Evolutionary conservation across 2,113 vertebrate species (phyloP).

Genomic region (Etheostoma cragini): DNA sequence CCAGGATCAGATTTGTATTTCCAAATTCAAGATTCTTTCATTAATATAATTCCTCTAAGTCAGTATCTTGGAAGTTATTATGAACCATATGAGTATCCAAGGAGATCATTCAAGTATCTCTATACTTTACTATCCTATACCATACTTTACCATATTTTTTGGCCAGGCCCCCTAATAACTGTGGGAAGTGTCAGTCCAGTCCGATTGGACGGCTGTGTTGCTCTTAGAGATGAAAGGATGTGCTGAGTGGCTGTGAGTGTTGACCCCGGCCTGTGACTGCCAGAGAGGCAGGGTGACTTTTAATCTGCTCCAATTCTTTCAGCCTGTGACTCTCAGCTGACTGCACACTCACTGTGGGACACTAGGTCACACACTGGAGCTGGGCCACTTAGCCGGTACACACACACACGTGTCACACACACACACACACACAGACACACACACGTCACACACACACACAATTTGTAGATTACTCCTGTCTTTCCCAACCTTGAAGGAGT

Average conservation of each 20-base stretch:
- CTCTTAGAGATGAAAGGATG: conserved; percentile 63
- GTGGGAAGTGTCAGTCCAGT: conserved; percentile 45
- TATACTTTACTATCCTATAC: too few relatives aligned
- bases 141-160: too few relatives aligned
- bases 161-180: conserved; percentile 34
- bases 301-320: conserved; percentile 77
- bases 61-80: too few relatives aligned
- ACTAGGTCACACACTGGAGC: conserved; percentile 16
- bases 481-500: not conserved
- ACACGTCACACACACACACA: conserved; percentile 7
- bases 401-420: not conserved
- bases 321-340: conserved; percentile 77
- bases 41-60: too few relatives aligned
- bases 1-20: too few relatives aligned
- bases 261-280: conserved; percentile 35
- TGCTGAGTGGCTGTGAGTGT: conserved; percentile 39
- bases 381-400: conserved; percentile 6
- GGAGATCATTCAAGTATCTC: too few relatives aligned
- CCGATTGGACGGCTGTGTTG: not conserved
- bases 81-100: too few relatives aligned
- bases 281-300: conserved; percentile 56
- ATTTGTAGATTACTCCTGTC: not conserved
- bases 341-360: conserved; percentile 50
- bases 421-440: not conserved
- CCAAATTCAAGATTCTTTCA: too few relatives aligned